These are phyloP conservation scores for Podotricha telesiphe DNA, from an alignment of 2,888 invertebrate genomes.

Conservation along the genomic window DNA sequence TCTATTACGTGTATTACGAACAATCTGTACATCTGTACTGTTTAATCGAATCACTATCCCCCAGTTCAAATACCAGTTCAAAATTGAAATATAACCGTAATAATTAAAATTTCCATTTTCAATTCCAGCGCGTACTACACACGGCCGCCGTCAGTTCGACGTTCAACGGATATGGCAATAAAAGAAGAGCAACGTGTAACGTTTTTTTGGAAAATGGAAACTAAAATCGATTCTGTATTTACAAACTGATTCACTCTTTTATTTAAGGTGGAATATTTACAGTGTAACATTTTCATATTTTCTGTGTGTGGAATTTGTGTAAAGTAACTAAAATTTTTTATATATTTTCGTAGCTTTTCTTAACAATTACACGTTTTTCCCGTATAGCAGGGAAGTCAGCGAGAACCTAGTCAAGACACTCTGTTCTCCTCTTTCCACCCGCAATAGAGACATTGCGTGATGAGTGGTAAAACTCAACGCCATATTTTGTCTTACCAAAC, in stretches of 20 bases:
- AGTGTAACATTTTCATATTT: no score
- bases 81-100: slow-evolving; percentile 9
- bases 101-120: slow-evolving; percentile 13
- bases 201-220: neutral
- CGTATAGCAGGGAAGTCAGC: no score
- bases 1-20: no score
- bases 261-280: neutral
- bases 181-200: neutral
- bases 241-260: slow-evolving; percentile 6
- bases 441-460: no score
- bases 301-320: no score
- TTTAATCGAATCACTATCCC: neutral
- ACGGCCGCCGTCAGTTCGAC: neutral
- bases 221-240: neutral
- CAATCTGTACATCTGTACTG: no score
- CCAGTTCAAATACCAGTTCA: neutral
- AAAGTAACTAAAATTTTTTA: no score
- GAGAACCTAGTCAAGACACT: no score
- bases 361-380: no score
- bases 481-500: no score
- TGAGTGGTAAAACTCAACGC: no score
- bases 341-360: neutral
- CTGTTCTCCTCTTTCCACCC: no score
- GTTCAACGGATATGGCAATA: neutral
- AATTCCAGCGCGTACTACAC: neutral